Base-by-base conservation (phyloP, 2,888 invertebrate genomes). In the Zaprionus lineosus region DNA sequence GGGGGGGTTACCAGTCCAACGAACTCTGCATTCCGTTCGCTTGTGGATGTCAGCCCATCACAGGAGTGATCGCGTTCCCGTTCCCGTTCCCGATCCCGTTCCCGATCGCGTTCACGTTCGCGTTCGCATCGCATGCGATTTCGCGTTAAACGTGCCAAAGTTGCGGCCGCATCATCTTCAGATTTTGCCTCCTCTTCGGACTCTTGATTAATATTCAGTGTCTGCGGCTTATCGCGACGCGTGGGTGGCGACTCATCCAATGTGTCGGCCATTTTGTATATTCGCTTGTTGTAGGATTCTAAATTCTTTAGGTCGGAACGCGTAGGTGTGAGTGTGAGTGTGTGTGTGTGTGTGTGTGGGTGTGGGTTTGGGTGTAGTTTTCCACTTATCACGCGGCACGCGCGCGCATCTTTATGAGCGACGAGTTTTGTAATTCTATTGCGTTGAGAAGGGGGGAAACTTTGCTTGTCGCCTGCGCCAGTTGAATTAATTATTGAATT, bases 171-270 rank as follows among this genome's bases (percentile, higher is more conserved):
- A 24, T 28, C 14, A 1, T 21, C 14, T 0, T 14, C 47, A n/a
- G n/a, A n/a, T n/a, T n/a, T n/a, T 1, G 16, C 24, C 2, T 24
- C 31, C 9, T 18, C 28, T 26, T 39, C 36, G 37, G 58, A 53
- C 14, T 77, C 74, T 14, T 75, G 67, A 14, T 69, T 65, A 53
- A 87, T 85, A 37, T 74, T 73, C 39, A 89, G 65, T 11, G 78
- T 83, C 65, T 88, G 88, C 15, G 89, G 89, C 48, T 89, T 89
- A 44, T 87, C 88, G 60, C 84, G 87, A 19, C 79, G 86, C 70
- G 75, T 53, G 31, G 60, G 56, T 39, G 74, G 55, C n/a, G 72
- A 41, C n/a, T 83, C 69, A 31, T 87, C 82, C 59, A 84, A 66
- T 21, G 84, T 83, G 28, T 88, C 87, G 65, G 79, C 87, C 89